Base-by-base conservation (phyloP, 2,888 invertebrate species). In the Conus canariensis region DNA sequence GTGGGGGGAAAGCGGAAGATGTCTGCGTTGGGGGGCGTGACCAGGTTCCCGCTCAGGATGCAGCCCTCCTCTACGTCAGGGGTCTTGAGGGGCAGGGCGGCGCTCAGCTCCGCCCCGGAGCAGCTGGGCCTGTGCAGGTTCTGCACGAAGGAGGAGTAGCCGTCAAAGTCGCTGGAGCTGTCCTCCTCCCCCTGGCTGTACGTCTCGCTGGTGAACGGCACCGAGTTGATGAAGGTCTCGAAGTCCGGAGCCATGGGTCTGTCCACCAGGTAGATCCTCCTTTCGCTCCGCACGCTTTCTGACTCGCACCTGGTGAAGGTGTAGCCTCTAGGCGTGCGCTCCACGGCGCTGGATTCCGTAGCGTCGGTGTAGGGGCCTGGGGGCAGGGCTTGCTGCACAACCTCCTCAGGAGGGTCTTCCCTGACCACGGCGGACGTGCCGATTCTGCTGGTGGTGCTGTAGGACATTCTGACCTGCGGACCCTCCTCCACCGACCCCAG, bases 321-420 rank as follows among this genome's bases (percentile, higher is more conserved):
- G 82, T 89, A 91, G 10, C 91, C 89, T 85, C 85, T 67, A 1
- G 91, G 91, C n/a, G 85, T 89, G 22, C 64, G 67, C 70, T 91
- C 89, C 56, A 90, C 83, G 8, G 89, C 91, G 60, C 85, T 87
- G 56, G 91, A 91, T 16, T 85, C 70, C 8, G 70, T 45, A 45
- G 91, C 91, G 85, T 91, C 91, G 12, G 77, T 22, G 59, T 85
- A 90, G 25, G 80, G 60, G 10, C 30, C 30, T 64, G 56, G 14
- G 22, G 56, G 56, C 10, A 77, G 80, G 56, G 82, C n/a, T 30
- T 80, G 45, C n/a, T 80, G 25, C 56, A 22, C 22, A 0, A 58
- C 82, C 6, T 14, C 56, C 56, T 25, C 19, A 8, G 58, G 58
- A 19, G 56, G 19, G 14, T 5, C 8, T 16, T 45, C 82, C 19